These are phyloP conservation scores for Turnix velox DNA, from an alignment of 2,113 vertebrate genomes.

Conservation along the genomic window DNA sequence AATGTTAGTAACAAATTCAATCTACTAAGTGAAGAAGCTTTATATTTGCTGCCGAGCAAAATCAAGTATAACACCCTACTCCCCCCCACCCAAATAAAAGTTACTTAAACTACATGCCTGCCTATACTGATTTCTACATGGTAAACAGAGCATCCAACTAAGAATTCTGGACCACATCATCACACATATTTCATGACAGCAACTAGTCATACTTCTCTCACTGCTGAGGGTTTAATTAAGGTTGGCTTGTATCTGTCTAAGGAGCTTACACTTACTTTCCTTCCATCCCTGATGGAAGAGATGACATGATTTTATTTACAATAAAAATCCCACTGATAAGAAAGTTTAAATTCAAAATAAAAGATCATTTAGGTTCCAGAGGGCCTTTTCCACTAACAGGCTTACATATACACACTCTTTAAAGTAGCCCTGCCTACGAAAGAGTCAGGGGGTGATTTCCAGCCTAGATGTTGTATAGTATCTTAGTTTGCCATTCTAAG, in stretches of 20 bases:
- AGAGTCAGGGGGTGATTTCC: background rate
- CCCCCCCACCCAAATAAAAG: background rate
- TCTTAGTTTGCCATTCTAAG: fast-evolving
- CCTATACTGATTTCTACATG: background rate
- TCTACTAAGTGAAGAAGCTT: background rate
- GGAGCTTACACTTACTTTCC: background rate
- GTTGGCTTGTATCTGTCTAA: background rate
- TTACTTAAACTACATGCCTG: background rate
- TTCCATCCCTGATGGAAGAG: background rate
- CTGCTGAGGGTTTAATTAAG: background rate
- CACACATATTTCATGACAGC: background rate
- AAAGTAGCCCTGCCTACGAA: background rate
- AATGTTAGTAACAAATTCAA: background rate
- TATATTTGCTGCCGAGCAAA: background rate
- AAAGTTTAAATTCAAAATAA: background rate
- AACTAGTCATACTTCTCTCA: background rate
- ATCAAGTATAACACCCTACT: background rate
- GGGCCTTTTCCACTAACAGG: background rate
- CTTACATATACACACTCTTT: background rate
- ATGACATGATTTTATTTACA: background rate
- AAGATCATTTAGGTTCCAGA: background rate
- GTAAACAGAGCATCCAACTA: background rate
- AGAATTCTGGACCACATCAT: background rate
- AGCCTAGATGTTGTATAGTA: background rate
- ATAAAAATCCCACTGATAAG: background rate